phyloP scores from a whole-genome alignment of 2,797 vertebrate species.

The Cottoperca gobio region DNA sequence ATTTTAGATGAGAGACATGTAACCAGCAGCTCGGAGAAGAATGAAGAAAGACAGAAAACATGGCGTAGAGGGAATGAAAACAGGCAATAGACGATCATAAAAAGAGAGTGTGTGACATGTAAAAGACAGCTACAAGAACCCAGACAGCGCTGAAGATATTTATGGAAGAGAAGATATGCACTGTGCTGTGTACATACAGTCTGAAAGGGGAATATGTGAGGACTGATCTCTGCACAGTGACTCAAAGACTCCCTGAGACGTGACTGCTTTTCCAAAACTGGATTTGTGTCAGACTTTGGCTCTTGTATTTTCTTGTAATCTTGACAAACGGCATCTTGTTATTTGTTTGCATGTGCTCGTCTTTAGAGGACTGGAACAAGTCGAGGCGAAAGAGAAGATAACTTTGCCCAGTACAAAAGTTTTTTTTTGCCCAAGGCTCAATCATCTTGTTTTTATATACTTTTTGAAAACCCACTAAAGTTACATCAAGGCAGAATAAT shows the following conservation, averaged over 20 bases:
- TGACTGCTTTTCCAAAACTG: conserved; percentile 33
- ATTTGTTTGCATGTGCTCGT: conserved; percentile 26
- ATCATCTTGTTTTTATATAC: not conserved
- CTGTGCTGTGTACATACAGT: conserved; percentile 30
- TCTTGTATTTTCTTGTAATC: conserved; percentile 29
- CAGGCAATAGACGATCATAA: not conserved
- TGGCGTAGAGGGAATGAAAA: conserved; percentile 1
- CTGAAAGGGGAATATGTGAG: conserved; percentile 29
- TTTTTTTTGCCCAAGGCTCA: not conserved
- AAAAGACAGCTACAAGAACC: conserved; percentile 18
- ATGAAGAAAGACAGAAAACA: conserved; percentile 11
- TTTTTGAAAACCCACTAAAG: conserved; percentile 7
- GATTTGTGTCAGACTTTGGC: not conserved
- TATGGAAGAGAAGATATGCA: conserved; percentile 6
- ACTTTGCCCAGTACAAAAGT: not conserved
- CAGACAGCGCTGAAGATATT: conserved; percentile 23
- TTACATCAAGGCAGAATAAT: conserved; percentile 12
- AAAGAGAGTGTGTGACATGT: conserved; percentile 6
- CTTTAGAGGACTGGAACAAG: conserved; percentile 8
- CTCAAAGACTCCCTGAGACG: conserved; percentile 22
- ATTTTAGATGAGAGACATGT: not conserved
- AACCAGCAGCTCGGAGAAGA: conserved; percentile 10
- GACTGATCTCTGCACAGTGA: not conserved
- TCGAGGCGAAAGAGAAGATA: not conserved
- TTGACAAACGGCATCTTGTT: conserved; percentile 21